Conservation (phyloP, 2,113 vertebrate species). For the Azemiops feae region DNA sequence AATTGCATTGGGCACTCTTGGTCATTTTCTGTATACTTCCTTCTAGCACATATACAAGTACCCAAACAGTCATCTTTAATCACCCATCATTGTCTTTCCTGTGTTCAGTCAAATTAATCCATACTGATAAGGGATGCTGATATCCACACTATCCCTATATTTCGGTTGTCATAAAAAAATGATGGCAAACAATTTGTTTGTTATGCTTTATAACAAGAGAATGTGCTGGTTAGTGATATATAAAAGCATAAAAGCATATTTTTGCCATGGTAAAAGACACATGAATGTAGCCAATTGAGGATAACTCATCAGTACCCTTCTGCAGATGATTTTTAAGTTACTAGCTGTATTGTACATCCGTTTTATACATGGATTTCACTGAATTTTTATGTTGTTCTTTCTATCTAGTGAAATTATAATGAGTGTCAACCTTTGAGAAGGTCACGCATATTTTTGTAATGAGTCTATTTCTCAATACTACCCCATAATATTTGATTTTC, state of each 20-base stretch:
- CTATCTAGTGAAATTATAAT: conserved; percentile 39
- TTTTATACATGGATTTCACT: conserved; percentile 18
- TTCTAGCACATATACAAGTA: background rate
- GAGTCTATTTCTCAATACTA: conserved; percentile 16
- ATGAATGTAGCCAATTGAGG: background rate
- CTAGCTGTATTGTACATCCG: conserved; percentile 19
- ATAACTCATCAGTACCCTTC: background rate
- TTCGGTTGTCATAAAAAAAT: background rate
- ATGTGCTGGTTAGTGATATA: background rate
- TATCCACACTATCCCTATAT: background rate
- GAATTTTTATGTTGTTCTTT: conserved; percentile 30
- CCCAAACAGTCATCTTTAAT: background rate
- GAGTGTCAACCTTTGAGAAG: conserved; percentile 24
- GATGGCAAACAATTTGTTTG: background rate
- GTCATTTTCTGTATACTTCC: background rate
- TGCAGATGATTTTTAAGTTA: conserved; percentile 9
- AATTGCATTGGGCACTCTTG: background rate
- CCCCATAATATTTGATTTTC: conserved; percentile 2
- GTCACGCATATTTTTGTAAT: background rate
- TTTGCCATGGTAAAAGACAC: background rate
- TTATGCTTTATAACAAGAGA: conserved; percentile 5
- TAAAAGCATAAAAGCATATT: background rate
- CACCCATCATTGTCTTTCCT: too few relatives aligned
- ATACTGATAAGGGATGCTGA: background rate
- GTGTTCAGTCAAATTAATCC: background rate